Evolutionary conservation across 2,888 invertebrate species (phyloP).

Genomic region (Acholoe squamosa): DNA sequence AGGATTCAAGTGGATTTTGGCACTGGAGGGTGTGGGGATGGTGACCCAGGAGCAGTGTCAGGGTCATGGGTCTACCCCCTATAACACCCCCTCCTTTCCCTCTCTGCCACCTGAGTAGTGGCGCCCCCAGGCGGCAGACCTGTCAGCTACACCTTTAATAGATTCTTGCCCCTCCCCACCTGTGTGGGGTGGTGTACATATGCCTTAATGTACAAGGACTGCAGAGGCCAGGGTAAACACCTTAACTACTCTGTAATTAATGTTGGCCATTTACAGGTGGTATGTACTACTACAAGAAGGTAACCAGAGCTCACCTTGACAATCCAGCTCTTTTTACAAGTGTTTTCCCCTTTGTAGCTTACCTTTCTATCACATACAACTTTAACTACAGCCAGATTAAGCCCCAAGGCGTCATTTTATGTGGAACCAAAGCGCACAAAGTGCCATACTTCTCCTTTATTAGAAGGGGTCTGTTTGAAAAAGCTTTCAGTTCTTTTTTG

Average conservation of each 20-base stretch:
- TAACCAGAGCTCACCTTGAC: slow-evolving; percentile 5
- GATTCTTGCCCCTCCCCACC: not conserved
- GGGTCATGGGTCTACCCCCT: not conserved
- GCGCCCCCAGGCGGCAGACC: not conserved
- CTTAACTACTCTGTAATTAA: slow-evolving; percentile 40
- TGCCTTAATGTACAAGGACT: not conserved
- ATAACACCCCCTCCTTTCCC: not conserved
- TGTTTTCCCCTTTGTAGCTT: no score
- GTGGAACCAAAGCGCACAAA: not conserved
- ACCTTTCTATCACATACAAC: not conserved
- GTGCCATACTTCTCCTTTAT: not conserved
- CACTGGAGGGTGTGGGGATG: not conserved
- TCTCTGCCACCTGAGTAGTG: not conserved
- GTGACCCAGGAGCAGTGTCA: not conserved
- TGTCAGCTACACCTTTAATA: slow-evolving; percentile 4
- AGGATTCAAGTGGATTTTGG: not conserved
- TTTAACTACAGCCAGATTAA: not conserved
- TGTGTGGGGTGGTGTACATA: not conserved
- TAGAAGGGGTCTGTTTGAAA: not conserved
- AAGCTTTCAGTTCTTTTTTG: not conserved
- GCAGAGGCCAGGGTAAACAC: not conserved
- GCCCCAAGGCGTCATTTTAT: not conserved
- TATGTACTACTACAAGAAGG: not conserved
- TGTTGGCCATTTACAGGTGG: not conserved
- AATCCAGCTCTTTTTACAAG: not conserved